Evolutionary conservation across 37 sponge, comb jelly and placozoan species (phyloP).

Genomic region (Spongilla lacustris): DNA sequence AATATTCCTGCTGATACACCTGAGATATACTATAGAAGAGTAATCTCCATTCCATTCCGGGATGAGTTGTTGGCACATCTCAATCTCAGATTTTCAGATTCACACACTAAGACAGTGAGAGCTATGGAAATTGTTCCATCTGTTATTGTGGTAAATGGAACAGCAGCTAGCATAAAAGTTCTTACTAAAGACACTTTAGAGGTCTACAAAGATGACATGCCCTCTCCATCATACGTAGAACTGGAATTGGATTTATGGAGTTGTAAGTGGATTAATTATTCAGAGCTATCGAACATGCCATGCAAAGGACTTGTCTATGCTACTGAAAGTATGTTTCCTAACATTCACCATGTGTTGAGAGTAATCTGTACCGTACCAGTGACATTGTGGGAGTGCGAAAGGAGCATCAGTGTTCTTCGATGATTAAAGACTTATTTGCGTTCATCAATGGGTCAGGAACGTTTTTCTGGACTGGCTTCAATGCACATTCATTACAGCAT

Average conservation of each 20-base stretch:
- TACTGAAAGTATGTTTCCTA: slow-evolving; percentile 29
- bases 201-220: slow-evolving; percentile 36
- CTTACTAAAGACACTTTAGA: slow-evolving; percentile 12
- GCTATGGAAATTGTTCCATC: slow-evolving; percentile 45
- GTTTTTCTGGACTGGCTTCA: slow-evolving; percentile 47
- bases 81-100: slow-evolving; percentile 34
- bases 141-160: slow-evolving; percentile 2
- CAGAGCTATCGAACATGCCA: slow-evolving; percentile 37
- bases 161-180: slow-evolving; percentile 11
- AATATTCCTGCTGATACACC: slow-evolving; percentile 60
- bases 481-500: slow-evolving; percentile 35
- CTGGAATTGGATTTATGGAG: slow-evolving; percentile 53
- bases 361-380: slow-evolving; percentile 37
- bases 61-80: slow-evolving; percentile 44
- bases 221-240: slow-evolving; percentile 19
- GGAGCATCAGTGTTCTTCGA: slow-evolving; percentile 39
- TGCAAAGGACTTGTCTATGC: slow-evolving; percentile 24
- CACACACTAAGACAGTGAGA: slow-evolving; percentile 19
- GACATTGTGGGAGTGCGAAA: slow-evolving; percentile 45
- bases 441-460: slow-evolving; percentile 41
- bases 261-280: slow-evolving; percentile 12
- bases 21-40: slow-evolving; percentile 52
- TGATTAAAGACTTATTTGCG: slow-evolving; percentile 51
- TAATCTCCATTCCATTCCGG: slow-evolving; percentile 59
- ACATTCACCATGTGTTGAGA: slow-evolving; percentile 19